Conservation (phyloP, 2,888 invertebrate species). For the Malacosoma neustria region DNA sequence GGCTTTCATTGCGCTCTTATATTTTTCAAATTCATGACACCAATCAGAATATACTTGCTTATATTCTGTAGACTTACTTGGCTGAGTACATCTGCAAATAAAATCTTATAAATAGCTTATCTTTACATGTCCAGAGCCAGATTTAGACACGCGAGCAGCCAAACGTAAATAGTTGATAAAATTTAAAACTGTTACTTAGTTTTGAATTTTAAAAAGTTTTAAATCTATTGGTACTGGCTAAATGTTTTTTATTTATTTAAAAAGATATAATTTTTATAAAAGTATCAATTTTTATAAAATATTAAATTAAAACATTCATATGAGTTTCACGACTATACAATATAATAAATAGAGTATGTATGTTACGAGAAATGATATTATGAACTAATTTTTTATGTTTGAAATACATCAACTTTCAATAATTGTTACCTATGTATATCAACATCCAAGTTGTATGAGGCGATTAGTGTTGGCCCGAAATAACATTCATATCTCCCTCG, state of each 20-base stretch:
- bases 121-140: no score
- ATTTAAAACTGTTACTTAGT: no score
- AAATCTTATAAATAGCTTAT: neutral
- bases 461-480: slow-evolving; percentile 71
- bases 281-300: neutral
- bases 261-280: neutral
- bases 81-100: slow-evolving; percentile 68
- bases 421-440: slow-evolving; percentile 72
- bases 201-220: no score
- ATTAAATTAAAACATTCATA: neutral
- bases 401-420: no score
- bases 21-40: slow-evolving; percentile 83
- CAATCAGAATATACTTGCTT: slow-evolving; percentile 81
- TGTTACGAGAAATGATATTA: no score
- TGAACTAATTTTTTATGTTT: no score
- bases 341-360: no score
- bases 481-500: slow-evolving; percentile 76
- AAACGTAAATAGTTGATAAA: no score
- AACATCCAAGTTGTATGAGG: slow-evolving; percentile 76
- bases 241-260: no score
- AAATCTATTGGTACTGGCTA: no score
- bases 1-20: slow-evolving; percentile 78
- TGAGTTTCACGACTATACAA: neutral
- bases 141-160: no score
- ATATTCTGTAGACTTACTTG: slow-evolving; percentile 74